Percentiles rank a stretch among this genome's conserved stretches.
phyloP scores from a whole-genome alignment of 1,140 invertebrate genomes.

The Drosophila melanica region DNA sequence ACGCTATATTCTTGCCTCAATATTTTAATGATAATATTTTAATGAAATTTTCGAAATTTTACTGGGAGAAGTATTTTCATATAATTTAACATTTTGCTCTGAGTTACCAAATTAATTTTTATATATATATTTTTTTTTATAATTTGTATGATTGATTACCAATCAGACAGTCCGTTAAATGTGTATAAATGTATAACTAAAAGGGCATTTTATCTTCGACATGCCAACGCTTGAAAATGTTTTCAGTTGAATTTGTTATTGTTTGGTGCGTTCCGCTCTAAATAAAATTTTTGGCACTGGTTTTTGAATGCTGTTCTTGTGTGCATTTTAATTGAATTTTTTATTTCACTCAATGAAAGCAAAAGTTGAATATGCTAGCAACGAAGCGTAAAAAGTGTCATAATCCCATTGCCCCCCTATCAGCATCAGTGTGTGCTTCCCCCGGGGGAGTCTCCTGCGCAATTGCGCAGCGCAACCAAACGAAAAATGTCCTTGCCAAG shows the following conservation, averaged over 20 bases:
- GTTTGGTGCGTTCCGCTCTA: slow-evolving; percentile 61
- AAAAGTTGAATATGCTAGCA: slow-evolving; percentile 66
- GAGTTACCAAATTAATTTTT: no score
- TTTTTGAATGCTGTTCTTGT: slow-evolving; percentile 53
- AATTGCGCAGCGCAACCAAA: slow-evolving; percentile 11
- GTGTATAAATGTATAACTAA: background rate
- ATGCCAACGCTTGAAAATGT: background rate
- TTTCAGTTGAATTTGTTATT: slow-evolving; percentile 34
- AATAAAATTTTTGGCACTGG: slow-evolving; percentile 54
- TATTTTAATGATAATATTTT: no score
- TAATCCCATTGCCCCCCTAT: slow-evolving; percentile 47
- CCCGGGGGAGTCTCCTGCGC: background rate
- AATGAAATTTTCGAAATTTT: no score
- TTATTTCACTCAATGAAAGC: slow-evolving; percentile 76
- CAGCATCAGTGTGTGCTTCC: slow-evolving; percentile 17
- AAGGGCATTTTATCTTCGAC: background rate
- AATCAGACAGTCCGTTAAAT: background rate
- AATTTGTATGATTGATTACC: no score
- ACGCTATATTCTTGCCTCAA: no score
- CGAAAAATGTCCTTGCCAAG: slow-evolving; percentile 18
- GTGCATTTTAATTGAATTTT: slow-evolving; percentile 81
- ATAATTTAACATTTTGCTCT: no score
- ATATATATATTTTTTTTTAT: no score
- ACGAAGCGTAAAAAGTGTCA: slow-evolving; percentile 70
- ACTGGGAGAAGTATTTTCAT: no score